A percentile compares a stretch with the other conserved stretches of the same genome.
Evolutionary conservation across 2,888 invertebrate genomes (phyloP).

Genomic region (Nebria salina): DNA sequence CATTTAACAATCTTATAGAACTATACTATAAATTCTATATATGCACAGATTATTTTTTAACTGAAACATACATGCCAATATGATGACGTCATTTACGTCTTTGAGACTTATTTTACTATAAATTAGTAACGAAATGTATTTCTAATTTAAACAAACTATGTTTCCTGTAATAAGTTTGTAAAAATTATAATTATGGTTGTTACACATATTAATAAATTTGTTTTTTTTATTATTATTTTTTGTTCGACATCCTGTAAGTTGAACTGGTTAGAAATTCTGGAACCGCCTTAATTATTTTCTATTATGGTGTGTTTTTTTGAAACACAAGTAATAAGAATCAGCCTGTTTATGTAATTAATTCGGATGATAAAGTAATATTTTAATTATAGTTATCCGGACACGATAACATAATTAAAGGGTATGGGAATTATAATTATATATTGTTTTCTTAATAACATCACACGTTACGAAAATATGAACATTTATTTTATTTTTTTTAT

Average conservation of each 20-base stretch:
- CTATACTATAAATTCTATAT: too few species aligned
- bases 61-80: too few species aligned
- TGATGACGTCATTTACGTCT: too few species aligned
- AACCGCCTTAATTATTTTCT: conserved; percentile 14
- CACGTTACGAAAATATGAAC: neutral
- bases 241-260: neutral
- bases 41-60: too few species aligned
- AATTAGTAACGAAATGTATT: too few species aligned
- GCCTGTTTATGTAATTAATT: conserved; percentile 17
- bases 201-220: neutral
- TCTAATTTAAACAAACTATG: too few species aligned
- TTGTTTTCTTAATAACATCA: neutral
- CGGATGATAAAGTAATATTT: conserved; percentile 16
- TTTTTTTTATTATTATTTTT: neutral
- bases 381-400: conserved; percentile 13
- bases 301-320: conserved; percentile 17
- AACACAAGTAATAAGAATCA: conserved; percentile 9
- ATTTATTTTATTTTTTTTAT: neutral
- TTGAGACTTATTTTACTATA: too few species aligned
- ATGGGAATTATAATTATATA: conserved; percentile 19
- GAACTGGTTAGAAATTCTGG: neutral
- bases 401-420: conserved; percentile 1
- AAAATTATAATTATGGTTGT: neutral
- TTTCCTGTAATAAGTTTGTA: too few species aligned
- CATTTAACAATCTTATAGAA: too few species aligned